A percentile compares a stretch with the other conserved stretches of the same genome.
phyloP scores from a whole-genome alignment of 2,797 vertebrate genomes.

The Rhynchonycteris naso region DNA sequence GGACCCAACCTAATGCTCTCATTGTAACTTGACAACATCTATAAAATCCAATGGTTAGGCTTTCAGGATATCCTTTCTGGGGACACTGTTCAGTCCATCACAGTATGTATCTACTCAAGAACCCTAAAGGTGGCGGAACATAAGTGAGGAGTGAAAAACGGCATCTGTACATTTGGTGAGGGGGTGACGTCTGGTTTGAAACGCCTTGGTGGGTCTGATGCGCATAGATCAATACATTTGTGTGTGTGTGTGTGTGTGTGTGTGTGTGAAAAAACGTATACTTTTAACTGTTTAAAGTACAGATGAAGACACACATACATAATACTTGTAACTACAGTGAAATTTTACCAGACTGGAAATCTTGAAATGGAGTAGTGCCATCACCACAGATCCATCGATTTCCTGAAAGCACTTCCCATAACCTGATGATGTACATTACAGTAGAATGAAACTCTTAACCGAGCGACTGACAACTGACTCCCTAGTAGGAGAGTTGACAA shows the following conservation, averaged over 20 bases:
- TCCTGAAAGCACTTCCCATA: neutral
- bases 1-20: neutral
- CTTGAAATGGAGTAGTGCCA: neutral
- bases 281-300: neutral
- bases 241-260: no score
- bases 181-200: neutral
- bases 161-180: neutral
- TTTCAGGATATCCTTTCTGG: neutral
- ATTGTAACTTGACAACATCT: neutral
- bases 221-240: neutral
- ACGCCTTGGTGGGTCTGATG: fast-evolving
- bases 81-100: neutral
- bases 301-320: neutral
- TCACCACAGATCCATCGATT: fast-evolving
- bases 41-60: neutral
- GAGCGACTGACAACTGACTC: neutral
- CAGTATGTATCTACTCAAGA: neutral
- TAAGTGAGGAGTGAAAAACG: neutral
- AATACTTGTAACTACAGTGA: neutral
- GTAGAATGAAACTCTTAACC: neutral
- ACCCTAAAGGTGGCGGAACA: neutral
- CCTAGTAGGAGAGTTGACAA: neutral
- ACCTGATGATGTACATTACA: neutral
- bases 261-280: neutral
- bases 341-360: neutral